Evolutionary conservation across 92 coral and sea anemone genomes (phyloP).

Genomic region (Porites cylindrica): DNA sequence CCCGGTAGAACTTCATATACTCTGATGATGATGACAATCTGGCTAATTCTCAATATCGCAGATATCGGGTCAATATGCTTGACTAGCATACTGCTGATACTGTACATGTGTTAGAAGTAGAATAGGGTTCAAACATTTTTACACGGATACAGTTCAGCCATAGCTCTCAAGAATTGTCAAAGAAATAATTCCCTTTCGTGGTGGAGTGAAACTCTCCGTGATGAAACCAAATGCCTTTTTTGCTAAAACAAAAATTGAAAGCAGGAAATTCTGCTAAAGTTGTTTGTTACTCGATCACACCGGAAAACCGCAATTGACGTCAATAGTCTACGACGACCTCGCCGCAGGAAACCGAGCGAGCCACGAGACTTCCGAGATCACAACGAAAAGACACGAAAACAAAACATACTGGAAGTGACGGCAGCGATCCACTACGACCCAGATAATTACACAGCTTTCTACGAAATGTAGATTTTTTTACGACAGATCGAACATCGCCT

Average conservation of each 20-base stretch:
- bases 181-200: neutral
- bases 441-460: neutral
- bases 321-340: constrained; percentile 24
- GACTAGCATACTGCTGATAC: too few species aligned
- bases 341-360: constrained; percentile 53
- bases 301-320: constrained; percentile 57
- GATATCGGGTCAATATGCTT: too few species aligned
- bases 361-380: constrained; percentile 27
- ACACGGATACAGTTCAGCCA: neutral
- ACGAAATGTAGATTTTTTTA: too few species aligned
- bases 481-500: too few species aligned
- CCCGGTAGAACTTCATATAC: too few species aligned
- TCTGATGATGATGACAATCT: too few species aligned
- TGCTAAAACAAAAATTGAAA: neutral
- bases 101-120: too few species aligned
- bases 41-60: too few species aligned
- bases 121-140: neutral
- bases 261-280: constrained; percentile 10
- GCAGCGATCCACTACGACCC: neutral
- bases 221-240: neutral
- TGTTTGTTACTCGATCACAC: constrained; percentile 25
- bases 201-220: neutral
- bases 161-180: neutral
- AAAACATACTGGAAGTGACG: neutral
- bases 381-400: neutral